Evolutionary conservation across 2,888 invertebrate species (phyloP).

Genomic region (Lasioglossum vierecki): DNA sequence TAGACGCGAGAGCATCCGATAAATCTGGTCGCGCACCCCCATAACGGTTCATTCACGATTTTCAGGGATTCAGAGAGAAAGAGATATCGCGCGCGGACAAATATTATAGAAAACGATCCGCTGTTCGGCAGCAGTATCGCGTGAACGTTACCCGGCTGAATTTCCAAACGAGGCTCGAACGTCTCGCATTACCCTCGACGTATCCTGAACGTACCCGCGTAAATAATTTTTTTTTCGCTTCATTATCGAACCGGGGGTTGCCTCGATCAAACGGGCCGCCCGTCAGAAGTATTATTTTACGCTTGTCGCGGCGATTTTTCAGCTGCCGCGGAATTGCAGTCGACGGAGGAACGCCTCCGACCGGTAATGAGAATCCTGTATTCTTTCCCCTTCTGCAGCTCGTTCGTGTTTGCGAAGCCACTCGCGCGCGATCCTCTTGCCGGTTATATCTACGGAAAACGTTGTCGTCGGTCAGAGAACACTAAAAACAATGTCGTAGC

Average conservation of each 20-base stretch:
- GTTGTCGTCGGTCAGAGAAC: neutral
- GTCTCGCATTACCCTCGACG: neutral
- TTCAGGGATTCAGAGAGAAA: neutral
- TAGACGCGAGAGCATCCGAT: neutral
- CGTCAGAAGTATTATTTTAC: constrained; percentile 21
- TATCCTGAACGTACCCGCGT: neutral
- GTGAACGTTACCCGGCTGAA: constrained; percentile 7
- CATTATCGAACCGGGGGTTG: constrained; percentile 13
- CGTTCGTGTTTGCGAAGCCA: neutral
- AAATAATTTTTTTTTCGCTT: constrained; percentile 10
- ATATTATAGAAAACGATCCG: neutral
- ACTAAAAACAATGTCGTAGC: neutral
- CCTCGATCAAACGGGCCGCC: constrained; percentile 12
- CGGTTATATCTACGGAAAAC: neutral
- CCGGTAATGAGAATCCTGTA: constrained; percentile 13
- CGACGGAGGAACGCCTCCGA: neutral
- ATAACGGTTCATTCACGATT: neutral
- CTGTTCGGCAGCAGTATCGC: neutral
- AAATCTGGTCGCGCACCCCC: neutral
- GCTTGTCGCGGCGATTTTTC: constrained; percentile 14
- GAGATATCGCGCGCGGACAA: neutral
- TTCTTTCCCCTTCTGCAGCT: neutral
- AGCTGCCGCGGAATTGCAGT: neutral
- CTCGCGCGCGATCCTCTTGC: neutral
- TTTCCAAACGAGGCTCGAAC: neutral